Percentiles rank a stretch among this genome's conserved stretches.
These are phyloP conservation scores for Terrapene triunguis DNA, from an alignment of 2,113 vertebrate species.

Conservation along the genomic window DNA sequence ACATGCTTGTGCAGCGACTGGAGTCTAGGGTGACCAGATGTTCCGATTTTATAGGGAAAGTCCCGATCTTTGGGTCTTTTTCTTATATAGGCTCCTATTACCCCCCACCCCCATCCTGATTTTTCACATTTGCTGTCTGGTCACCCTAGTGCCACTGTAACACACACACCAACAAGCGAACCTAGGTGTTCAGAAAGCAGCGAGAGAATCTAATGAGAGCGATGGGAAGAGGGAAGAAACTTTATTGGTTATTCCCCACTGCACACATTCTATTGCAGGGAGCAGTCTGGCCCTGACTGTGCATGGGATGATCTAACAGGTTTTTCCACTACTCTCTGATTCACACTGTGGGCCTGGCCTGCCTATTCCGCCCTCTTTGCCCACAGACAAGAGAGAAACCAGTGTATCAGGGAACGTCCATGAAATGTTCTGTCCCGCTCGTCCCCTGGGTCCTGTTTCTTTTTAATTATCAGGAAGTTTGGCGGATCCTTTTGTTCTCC, in stretches of 20 bases:
- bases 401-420: neutral
- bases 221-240: too few species aligned
- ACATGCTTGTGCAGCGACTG: neutral
- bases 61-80: too few species aligned
- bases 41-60: too few species aligned
- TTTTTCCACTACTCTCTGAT: neutral
- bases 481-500: neutral
- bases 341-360: neutral
- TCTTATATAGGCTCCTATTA: too few species aligned
- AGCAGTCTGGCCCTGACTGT: neutral
- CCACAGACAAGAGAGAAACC: neutral
- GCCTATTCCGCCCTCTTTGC: neutral
- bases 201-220: too few species aligned
- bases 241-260: neutral
- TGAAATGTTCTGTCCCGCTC: neutral
- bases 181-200: too few species aligned
- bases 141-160: too few species aligned
- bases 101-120: too few species aligned
- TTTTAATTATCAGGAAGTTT: neutral
- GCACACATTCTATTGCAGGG: neutral
- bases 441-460: neutral
- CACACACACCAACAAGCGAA: too few species aligned
- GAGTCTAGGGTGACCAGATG: neutral
- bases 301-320: neutral
- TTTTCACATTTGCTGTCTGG: too few species aligned